Conservation (phyloP, 2,888 invertebrate species). For the Philhelius pedissequus region DNA sequence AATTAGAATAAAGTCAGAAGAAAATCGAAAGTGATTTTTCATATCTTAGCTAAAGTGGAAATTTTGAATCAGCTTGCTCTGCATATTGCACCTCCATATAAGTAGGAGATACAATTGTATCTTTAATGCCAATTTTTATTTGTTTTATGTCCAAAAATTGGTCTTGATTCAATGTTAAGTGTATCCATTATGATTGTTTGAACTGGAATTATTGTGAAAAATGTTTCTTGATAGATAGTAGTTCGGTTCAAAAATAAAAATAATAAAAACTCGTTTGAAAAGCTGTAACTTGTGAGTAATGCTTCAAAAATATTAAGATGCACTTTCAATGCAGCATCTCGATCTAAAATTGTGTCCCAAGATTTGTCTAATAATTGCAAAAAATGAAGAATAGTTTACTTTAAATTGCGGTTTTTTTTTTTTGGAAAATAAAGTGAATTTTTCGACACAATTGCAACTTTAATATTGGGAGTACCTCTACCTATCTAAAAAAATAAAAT, state of each 20-base stretch:
- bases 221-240: conserved; percentile 1
- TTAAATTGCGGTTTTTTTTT: neutral
- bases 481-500: neutral
- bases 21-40: conserved; percentile 40
- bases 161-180: conserved; percentile 25
- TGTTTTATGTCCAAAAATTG: neutral
- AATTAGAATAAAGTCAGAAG: neutral
- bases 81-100: too few species aligned
- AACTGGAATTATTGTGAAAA: neutral
- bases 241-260: neutral
- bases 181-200: neutral
- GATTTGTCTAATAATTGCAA: neutral
- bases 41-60: too few species aligned
- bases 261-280: conserved; percentile 45
- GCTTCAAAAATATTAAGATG: conserved; percentile 14
- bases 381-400: conserved; percentile 21
- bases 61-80: conserved; percentile 22
- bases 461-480: neutral
- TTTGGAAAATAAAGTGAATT: conserved; percentile 1
- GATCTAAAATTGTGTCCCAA: neutral
- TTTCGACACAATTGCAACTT: neutral
- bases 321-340: too few species aligned
- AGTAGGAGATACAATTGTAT: conserved; percentile 18
- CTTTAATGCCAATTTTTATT: conserved; percentile 35
- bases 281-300: conserved; percentile 48